These are phyloP conservation scores for Spermophilus dauricus DNA, from an alignment of 2,113 vertebrate genomes.

Conservation along the genomic window DNA sequence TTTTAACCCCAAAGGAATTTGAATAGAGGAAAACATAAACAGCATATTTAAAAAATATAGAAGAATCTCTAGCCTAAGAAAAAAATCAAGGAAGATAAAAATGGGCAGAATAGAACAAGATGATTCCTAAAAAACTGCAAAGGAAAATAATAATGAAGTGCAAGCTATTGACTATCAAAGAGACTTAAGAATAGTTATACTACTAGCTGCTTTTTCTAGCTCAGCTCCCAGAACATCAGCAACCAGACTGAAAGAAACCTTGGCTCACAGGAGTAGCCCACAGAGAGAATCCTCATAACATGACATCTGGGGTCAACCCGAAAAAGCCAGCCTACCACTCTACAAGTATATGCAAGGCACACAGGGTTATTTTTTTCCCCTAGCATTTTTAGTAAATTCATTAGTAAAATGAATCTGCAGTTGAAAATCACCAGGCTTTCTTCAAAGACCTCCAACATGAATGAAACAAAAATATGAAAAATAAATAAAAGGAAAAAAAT, in stretches of 20 bases:
- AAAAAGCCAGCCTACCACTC: rapidly evolving
- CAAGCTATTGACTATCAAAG: not conserved
- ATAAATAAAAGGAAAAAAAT: not conserved
- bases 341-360: not conserved
- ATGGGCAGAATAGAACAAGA: not conserved
- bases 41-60: not conserved
- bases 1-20: not conserved
- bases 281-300: not conserved
- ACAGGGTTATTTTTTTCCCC: not conserved
- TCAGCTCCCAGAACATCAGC: not conserved
- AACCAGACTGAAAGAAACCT: not conserved
- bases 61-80: not conserved
- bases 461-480: not conserved
- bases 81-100: not conserved
- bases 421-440: not conserved
- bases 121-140: not conserved
- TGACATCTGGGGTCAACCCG: not conserved
- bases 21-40: not conserved
- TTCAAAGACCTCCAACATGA: not conserved
- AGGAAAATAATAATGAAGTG: not conserved
- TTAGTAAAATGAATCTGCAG: not conserved
- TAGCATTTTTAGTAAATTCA: not conserved
- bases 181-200: not conserved
- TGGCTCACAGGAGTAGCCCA: not conserved
- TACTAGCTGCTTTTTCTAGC: not conserved